phyloP scores from a whole-genome alignment of 2,113 vertebrate genomes.

The Trichechus manatus region DNA sequence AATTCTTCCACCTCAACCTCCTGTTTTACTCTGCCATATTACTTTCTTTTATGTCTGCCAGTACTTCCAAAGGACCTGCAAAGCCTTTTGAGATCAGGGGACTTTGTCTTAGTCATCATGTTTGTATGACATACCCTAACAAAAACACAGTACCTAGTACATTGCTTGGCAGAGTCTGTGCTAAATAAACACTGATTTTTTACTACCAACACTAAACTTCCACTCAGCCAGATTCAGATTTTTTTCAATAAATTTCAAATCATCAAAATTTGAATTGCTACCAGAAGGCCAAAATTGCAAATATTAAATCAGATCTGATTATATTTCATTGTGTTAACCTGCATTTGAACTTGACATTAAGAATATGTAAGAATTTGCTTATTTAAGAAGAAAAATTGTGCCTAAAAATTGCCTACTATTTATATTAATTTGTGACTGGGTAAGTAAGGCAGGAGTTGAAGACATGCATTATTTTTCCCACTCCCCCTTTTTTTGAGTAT shows the following conservation, averaged over 20 bases:
- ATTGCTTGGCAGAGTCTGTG: not conserved
- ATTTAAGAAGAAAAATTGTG: constrained; percentile 32
- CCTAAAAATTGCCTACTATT: not conserved
- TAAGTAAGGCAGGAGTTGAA: not conserved
- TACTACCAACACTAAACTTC: not conserved
- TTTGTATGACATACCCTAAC: not conserved
- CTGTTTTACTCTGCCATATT: not conserved
- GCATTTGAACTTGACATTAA: constrained; percentile 25
- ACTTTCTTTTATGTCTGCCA: not conserved
- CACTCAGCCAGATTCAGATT: not conserved
- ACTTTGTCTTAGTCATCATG: not conserved
- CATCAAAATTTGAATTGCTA: constrained; percentile 1
- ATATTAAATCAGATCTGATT: not conserved
- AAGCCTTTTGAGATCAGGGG: not conserved
- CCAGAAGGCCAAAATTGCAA: not conserved
- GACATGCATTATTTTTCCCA: not conserved
- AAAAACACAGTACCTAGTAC: not conserved
- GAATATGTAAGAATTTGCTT: not conserved
- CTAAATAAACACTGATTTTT: constrained; percentile 13
- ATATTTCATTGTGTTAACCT: constrained; percentile 45
- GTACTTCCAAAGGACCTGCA: not conserved
- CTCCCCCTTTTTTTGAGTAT: not conserved
- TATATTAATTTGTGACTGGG: constrained; percentile 18
- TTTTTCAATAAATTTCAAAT: constrained; percentile 42
- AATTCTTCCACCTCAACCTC: no score